Base-by-base conservation (phyloP, 2,888 invertebrate genomes). In the Boloria selene region DNA sequence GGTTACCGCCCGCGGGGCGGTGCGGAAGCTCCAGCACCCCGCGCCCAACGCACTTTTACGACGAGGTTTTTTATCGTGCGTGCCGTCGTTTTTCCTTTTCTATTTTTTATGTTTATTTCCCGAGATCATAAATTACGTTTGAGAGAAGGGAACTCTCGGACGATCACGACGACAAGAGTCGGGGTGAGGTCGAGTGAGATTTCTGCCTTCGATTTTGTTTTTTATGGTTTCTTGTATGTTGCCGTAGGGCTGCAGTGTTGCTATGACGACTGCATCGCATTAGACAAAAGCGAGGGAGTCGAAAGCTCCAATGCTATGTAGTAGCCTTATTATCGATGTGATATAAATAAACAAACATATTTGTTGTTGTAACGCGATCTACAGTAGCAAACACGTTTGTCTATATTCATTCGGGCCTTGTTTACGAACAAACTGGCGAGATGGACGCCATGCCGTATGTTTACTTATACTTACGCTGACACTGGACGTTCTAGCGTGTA, bases 81-180 rank as follows among this genome's bases (percentile, higher is more conserved):
- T 90, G 90, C 88, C 88, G 91, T 88, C 91, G 90, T 90, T 92
- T 92, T 92, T 91, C 92, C 90, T 92, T 90, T 91, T 90, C 92
- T 90, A 91, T 91, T 92, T 92, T 93, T 93, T 92, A 92, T 92
- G 92, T 92, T 93, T 92, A 92, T 92, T 92, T 92, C 92, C 90
- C 87, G 86, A 90, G 88, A 92, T 89, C 92, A 93, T 93, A 93
- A 93, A 93, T 93, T 90, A 93, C 88, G 92, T 92, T 93, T 91
- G 93, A 90, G 91, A 90, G 91, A 86, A 92, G 93, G 93, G 93
- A 90, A 88, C 87, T 85, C 88, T 90, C 89, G 92, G 92, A 91
- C 92, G 85, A 83, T 82, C 84, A 83, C 85, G 82, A 82, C 88
- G 88, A 87, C 91, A 89, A 88, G 87, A 88, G 87, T 87, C 88